These are phyloP conservation scores for Malurus leucopterus DNA, from an alignment of 2,797 vertebrate species.

Conservation along the genomic window DNA sequence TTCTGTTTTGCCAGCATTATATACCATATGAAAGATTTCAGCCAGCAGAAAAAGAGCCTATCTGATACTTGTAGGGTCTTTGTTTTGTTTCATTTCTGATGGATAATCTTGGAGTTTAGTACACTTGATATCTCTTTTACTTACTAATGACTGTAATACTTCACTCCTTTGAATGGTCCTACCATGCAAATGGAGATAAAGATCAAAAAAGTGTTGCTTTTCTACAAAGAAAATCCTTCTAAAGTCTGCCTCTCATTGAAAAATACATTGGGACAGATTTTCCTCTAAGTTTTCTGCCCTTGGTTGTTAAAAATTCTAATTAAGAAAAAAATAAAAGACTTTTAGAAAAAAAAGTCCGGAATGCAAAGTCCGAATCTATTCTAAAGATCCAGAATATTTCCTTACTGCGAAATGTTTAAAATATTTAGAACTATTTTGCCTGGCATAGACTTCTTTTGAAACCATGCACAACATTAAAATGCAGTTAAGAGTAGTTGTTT, in stretches of 20 bases:
- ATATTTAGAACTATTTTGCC: background rate
- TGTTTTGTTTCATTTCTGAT: constrained; percentile 56
- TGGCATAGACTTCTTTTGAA: background rate
- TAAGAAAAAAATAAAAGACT: background rate
- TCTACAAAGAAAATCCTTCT: background rate
- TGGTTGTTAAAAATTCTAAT: background rate
- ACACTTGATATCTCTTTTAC: constrained; percentile 35
- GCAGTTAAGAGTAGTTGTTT: background rate
- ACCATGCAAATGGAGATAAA: constrained; percentile 38
- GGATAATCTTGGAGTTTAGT: constrained; percentile 37
- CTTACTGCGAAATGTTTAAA: background rate
- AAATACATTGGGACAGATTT: background rate
- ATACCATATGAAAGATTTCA: constrained; percentile 26
- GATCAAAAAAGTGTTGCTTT: background rate
- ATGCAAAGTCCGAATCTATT: background rate
- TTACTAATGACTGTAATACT: constrained; percentile 37
- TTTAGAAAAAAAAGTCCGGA: background rate
- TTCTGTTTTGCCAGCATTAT: constrained; percentile 54
- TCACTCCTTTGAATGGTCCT: constrained; percentile 25
- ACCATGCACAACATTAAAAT: background rate
- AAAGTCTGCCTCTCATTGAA: background rate
- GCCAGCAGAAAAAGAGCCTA: background rate
- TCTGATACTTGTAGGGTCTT: background rate
- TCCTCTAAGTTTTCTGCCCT: background rate
- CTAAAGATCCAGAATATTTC: background rate